Evolutionary conservation across 2,888 invertebrate genomes (phyloP).

Genomic region (Hedychridium roseum): DNA sequence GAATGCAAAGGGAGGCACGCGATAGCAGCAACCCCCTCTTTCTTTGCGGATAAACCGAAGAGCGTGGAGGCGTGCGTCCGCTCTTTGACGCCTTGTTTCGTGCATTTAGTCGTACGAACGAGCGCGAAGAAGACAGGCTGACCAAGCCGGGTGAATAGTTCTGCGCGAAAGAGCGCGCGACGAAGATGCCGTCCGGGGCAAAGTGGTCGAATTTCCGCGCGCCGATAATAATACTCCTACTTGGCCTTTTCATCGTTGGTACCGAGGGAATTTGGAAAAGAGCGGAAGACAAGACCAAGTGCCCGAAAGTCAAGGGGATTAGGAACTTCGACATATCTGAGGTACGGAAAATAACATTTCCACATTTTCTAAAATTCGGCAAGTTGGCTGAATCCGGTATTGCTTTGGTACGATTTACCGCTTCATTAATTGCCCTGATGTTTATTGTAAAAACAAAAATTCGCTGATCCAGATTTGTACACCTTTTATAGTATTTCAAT

Average conservation of each 20-base stretch:
- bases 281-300: slow-evolving; percentile 74
- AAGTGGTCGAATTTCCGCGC: slow-evolving; percentile 22
- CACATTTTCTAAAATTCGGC: too few species aligned
- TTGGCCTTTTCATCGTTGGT: slow-evolving; percentile 21
- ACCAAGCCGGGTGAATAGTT: background rate
- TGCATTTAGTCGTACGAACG: slow-evolving; percentile 34
- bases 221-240: slow-evolving; percentile 23
- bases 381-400: too few species aligned
- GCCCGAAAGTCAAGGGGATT: slow-evolving; percentile 80
- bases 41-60: slow-evolving; percentile 26
- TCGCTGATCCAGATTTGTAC: too few species aligned
- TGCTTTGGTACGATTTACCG: too few species aligned
- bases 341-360: too few species aligned
- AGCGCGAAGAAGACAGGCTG: slow-evolving; percentile 17
- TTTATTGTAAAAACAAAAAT: too few species aligned
- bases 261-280: slow-evolving; percentile 54
- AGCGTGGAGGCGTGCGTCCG: slow-evolving; percentile 25
- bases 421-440: too few species aligned
- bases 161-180: slow-evolving; percentile 3
- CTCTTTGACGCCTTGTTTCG: slow-evolving; percentile 27
- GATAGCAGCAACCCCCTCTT: slow-evolving; percentile 48
- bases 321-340: slow-evolving; percentile 80
- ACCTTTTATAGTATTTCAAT: too few species aligned
- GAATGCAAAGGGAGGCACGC: slow-evolving; percentile 58
- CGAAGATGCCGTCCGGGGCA: slow-evolving; percentile 29